These are phyloP conservation scores for Oncorhynchus nerka DNA, from an alignment of 2,113 vertebrate genomes.

Conservation along the genomic window DNA sequence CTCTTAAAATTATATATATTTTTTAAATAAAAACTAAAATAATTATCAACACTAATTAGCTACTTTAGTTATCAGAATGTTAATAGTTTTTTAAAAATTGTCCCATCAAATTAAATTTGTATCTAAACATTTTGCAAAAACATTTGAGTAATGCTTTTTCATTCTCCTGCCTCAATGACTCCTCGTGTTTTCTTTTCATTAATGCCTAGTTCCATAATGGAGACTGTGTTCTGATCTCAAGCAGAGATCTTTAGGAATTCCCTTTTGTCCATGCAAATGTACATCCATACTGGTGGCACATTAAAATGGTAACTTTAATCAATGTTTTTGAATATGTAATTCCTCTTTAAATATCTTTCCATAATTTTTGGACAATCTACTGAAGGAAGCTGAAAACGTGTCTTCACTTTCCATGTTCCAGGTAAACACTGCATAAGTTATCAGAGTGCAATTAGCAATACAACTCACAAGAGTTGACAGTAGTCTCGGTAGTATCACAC, in stretches of 20 bases:
- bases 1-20: too few species aligned
- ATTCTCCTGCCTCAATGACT: neutral
- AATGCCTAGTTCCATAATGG: neutral
- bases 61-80: constrained; percentile 20
- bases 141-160: neutral
- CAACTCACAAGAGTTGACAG: neutral
- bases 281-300: neutral
- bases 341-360: neutral
- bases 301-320: neutral
- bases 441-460: neutral
- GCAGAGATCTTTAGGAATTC: neutral
- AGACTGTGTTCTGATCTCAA: neutral
- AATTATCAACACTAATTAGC: constrained; percentile 1
- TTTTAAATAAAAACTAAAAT: too few species aligned
- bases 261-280: neutral
- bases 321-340: neutral
- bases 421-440: neutral
- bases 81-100: constrained; percentile 13
- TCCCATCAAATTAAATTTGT: constrained; percentile 10
- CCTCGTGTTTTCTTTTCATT: neutral
- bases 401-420: neutral
- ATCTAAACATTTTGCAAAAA: neutral
- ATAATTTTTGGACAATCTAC: neutral
- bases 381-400: neutral
- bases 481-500: neutral